Evolutionary conservation across 2,797 vertebrate species (phyloP).

Genomic region (Diceros bicornis): DNA sequence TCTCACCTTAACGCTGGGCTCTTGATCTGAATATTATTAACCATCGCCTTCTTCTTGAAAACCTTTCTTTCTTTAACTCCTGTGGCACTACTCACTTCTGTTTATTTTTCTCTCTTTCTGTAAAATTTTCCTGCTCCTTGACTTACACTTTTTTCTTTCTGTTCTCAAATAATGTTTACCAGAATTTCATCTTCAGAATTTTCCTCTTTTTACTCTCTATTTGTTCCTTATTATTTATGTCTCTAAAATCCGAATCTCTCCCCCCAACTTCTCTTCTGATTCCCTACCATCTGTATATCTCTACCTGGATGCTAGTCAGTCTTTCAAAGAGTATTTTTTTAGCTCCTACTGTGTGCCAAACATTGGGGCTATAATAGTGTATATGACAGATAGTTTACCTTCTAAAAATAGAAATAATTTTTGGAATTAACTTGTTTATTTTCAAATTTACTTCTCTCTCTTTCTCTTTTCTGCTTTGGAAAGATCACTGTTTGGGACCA

Average conservation of each 20-base stretch:
- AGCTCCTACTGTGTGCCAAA: not conserved
- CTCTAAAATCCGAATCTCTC: not conserved
- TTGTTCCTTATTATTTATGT: not conserved
- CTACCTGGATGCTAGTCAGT: not conserved
- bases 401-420: not conserved
- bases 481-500: not conserved
- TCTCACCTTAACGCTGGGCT: not conserved
- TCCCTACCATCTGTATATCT: not conserved
- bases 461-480: not conserved
- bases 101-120: not conserved
- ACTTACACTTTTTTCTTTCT: not conserved
- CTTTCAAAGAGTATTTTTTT: not conserved
- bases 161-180: not conserved
- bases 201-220: not conserved
- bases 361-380: not conserved
- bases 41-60: not conserved
- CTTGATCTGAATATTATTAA: not conserved
- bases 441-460: not conserved
- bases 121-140: not conserved
- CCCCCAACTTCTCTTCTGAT: not conserved
- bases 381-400: not conserved
- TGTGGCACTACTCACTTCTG: not conserved
- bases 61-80: not conserved
- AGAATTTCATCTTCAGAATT: not conserved
- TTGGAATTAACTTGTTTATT: conserved; percentile 13